Conservation (phyloP, 2,888 invertebrate genomes). For the Argyresthia goedartella region DNA sequence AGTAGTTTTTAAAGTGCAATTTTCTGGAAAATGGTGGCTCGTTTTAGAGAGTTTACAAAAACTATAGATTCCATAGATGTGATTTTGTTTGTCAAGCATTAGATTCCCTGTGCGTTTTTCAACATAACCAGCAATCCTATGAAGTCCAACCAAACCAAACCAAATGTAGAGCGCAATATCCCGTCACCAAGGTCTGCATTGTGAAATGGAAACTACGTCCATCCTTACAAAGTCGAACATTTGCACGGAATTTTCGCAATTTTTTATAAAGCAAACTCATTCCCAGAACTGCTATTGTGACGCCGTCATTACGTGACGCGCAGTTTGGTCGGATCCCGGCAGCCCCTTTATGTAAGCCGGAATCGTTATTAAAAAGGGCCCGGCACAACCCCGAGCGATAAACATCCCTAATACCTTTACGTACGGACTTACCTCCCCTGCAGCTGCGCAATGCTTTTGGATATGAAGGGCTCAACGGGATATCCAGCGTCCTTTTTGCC, state of each 20-base stretch:
- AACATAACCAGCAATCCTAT: too few species aligned
- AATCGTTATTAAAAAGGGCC: constrained; percentile 34
- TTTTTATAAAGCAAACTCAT: constrained; percentile 43
- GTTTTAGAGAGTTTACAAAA: too few species aligned
- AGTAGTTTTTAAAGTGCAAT: too few species aligned
- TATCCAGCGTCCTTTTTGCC: constrained; percentile 47
- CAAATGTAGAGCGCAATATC: too few species aligned
- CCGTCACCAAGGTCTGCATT: too few species aligned
- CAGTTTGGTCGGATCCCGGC: constrained; percentile 55
- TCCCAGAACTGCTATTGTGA: constrained; percentile 63
- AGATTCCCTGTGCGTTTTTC: too few species aligned
- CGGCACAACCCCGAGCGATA: background rate
- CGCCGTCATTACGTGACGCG: constrained; percentile 44
- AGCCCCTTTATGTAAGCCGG: constrained; percentile 63
- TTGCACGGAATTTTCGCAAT: constrained; percentile 51
- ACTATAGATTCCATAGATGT: too few species aligned
- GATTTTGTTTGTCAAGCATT: too few species aligned
- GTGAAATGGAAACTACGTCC: background rate
- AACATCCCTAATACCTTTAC: background rate
- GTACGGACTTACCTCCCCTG: constrained; percentile 16
- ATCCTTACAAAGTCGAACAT: constrained; percentile 18
- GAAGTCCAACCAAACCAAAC: too few species aligned
- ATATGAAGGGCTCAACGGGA: constrained; percentile 37
- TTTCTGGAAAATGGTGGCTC: too few species aligned
- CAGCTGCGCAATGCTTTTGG: constrained; percentile 13